Evolutionary conservation across 2,797 vertebrate species (phyloP).

Genomic region (Podarcis siculus): DNA sequence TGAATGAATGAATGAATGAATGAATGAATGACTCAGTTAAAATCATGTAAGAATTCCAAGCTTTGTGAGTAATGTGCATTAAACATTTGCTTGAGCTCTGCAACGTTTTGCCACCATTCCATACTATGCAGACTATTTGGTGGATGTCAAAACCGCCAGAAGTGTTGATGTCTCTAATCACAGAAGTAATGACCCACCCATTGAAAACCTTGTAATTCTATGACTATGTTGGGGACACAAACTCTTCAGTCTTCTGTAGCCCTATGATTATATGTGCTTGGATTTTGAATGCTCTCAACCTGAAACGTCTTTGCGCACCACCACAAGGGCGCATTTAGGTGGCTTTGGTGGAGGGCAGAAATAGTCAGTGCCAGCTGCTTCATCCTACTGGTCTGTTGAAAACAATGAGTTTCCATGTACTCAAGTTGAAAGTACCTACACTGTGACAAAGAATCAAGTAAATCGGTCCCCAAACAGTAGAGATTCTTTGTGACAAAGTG

Average conservation of each 20-base stretch:
- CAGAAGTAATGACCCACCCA: constrained; percentile 2
- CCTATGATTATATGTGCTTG: not conserved
- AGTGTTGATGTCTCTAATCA: not conserved
- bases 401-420: not conserved
- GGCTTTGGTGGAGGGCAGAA: not conserved
- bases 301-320: not conserved
- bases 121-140: not conserved
- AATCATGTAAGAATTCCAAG: not conserved
- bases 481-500: not conserved
- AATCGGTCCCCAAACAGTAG: not conserved
- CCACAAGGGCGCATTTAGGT: not conserved
- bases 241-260: not conserved
- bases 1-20: too few species aligned
- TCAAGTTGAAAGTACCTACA: not conserved
- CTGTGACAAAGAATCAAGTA: not conserved
- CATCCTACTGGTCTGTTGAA: not conserved
- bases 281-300: not conserved
- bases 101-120: not conserved
- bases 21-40: not conserved
- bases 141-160: constrained; percentile 3
- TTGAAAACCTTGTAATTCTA: constrained; percentile 17
- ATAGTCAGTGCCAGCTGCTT: not conserved
- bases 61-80: not conserved
- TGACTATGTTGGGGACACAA: not conserved
- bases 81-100: not conserved